Evolutionary conservation across 2,888 invertebrate genomes (phyloP).

Genomic region (Gastrophysa polygoni): DNA sequence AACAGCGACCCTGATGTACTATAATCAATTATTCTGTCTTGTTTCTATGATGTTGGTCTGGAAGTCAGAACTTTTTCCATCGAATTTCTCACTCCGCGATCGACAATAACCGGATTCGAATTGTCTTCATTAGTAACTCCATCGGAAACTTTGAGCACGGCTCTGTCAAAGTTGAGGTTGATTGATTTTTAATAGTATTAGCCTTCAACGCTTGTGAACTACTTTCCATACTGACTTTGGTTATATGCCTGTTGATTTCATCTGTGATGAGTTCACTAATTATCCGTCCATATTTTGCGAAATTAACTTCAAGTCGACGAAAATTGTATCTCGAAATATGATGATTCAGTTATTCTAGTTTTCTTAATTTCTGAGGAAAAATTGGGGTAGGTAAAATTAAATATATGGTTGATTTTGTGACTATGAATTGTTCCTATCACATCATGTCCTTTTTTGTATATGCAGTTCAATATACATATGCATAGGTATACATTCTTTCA

Average conservation of each 20-base stretch:
- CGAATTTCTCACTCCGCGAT: no score
- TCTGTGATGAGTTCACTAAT: neutral
- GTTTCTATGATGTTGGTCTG: no score
- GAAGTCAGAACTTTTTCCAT: no score
- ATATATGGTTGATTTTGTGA: no score
- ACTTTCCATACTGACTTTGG: neutral
- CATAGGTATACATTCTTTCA: no score
- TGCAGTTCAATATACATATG: no score
- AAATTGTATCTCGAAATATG: neutral
- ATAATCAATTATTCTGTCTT: no score
- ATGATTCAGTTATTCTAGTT: neutral
- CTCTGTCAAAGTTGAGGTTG: neutral
- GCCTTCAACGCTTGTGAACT: neutral
- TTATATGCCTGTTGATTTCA: neutral
- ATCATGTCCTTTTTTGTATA: no score
- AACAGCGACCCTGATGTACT: no score
- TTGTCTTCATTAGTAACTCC: neutral
- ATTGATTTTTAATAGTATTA: neutral
- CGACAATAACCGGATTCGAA: neutral
- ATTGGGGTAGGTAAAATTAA: no score
- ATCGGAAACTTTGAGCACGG: neutral
- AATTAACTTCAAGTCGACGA: neutral
- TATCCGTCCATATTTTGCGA: neutral
- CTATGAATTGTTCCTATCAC: no score
- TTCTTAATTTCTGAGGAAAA: no score